phyloP scores from a whole-genome alignment of 1,140 invertebrate genomes.

The Zaprionus africanus region DNA sequence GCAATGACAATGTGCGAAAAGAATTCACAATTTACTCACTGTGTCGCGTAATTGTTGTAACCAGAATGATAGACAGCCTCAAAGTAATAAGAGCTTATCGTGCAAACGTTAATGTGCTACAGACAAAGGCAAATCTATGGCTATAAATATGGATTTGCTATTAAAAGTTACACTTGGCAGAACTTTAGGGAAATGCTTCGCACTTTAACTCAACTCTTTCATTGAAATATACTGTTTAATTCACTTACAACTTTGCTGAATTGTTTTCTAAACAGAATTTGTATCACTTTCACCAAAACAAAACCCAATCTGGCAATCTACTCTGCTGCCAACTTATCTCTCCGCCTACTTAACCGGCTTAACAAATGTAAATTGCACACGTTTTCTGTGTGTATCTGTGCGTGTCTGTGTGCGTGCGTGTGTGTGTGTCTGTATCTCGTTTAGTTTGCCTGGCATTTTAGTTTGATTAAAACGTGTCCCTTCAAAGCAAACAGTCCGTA shows the following conservation, averaged over 20 bases:
- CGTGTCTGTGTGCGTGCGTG: background rate
- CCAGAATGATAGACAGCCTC: background rate
- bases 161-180: too few relatives aligned
- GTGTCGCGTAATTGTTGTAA: background rate
- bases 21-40: slow-evolving; percentile 31
- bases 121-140: background rate
- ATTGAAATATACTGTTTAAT: background rate
- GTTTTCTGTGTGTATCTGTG: background rate
- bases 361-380: slow-evolving; percentile 3
- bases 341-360: background rate
- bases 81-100: slow-evolving; percentile 6
- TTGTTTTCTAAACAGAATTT: background rate
- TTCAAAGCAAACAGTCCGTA: slow-evolving; percentile 35
- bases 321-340: background rate
- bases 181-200: background rate
- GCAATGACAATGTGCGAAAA: slow-evolving; percentile 32
- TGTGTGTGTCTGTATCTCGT: slow-evolving; percentile 4
- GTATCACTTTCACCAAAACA: background rate
- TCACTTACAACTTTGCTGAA: background rate
- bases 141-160: too few relatives aligned
- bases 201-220: background rate
- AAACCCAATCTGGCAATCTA: background rate
- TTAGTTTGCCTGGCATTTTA: slow-evolving; percentile 70
- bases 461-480: slow-evolving; percentile 76
- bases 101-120: background rate